phyloP scores from a whole-genome alignment of 2,888 invertebrate genomes.

The Phorcus lineatus region DNA sequence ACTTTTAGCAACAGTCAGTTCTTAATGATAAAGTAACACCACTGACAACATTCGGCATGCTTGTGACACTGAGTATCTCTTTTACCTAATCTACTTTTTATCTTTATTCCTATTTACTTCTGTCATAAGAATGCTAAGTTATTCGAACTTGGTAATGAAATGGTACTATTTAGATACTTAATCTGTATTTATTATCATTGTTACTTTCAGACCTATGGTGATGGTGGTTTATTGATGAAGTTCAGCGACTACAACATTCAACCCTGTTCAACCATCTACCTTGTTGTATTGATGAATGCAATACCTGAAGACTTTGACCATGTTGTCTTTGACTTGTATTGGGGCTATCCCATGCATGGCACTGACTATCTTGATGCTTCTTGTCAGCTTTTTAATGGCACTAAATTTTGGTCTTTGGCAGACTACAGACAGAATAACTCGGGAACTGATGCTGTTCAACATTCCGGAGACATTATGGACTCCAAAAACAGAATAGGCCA shows the following conservation, averaged over 20 bases:
- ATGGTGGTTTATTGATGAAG: not conserved
- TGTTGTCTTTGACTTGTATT: conserved; percentile 56
- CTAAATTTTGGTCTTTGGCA: not conserved
- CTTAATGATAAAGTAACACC: too few relatives aligned
- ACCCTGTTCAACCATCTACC: conserved; percentile 45
- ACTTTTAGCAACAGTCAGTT: too few relatives aligned
- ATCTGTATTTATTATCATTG: too few relatives aligned
- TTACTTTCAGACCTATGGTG: too few relatives aligned
- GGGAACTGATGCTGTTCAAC: conserved; percentile 26
- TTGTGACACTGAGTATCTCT: too few relatives aligned
- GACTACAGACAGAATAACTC: conserved; percentile 31
- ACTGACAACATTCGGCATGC: too few relatives aligned
- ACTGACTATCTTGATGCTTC: conserved; percentile 55
- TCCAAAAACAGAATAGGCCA: conserved; percentile 41
- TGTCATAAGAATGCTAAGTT: too few relatives aligned
- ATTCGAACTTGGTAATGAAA: too few relatives aligned
- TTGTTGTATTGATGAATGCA: conserved; percentile 48
- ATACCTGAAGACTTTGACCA: conserved; percentile 53
- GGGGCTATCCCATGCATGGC: conserved; percentile 50
- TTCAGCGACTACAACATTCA: conserved; percentile 43
- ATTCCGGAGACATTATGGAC: conserved; percentile 58
- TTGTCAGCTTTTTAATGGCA: conserved; percentile 45
- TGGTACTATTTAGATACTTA: too few relatives aligned
- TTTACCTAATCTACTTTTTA: too few relatives aligned
- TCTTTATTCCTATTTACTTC: too few relatives aligned